phyloP scores from a whole-genome alignment of 1,140 invertebrate species.

The Polypedilum vanderplanki region DNA sequence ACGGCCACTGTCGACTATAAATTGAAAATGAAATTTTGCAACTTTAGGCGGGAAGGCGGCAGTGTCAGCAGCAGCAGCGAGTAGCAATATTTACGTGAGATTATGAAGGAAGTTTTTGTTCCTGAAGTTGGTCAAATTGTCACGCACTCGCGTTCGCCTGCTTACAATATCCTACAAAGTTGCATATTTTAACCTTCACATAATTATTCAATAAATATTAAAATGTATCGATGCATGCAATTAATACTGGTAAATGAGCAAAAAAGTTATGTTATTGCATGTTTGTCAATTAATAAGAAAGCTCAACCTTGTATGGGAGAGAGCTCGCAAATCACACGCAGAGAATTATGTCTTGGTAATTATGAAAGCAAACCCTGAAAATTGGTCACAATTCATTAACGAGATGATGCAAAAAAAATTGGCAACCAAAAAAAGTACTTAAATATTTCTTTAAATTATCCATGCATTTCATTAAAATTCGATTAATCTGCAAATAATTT shows the following conservation, averaged over 20 bases:
- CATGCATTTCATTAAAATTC: slow-evolving; percentile 13
- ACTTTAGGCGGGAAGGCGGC: not conserved
- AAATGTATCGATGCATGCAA: too few relatives aligned
- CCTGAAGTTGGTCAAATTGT: not conserved
- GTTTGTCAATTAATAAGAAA: too few relatives aligned
- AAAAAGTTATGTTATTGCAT: too few relatives aligned
- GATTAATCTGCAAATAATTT: not conserved
- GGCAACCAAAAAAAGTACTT: not conserved
- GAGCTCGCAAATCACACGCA: slow-evolving; percentile 15
- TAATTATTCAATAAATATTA: not conserved
- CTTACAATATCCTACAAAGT: not conserved
- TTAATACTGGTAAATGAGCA: too few relatives aligned
- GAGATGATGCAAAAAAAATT: slow-evolving; percentile 2
- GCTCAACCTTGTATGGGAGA: not conserved
- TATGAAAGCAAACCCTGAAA: not conserved
- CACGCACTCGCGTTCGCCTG: not conserved
- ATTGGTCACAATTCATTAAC: slow-evolving; percentile 18
- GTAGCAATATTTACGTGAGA: not conserved
- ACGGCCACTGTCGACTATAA: not conserved
- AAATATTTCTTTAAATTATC: not conserved
- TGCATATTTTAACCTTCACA: slow-evolving; percentile 10
- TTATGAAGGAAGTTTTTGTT: not conserved
- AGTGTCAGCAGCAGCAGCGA: not conserved
- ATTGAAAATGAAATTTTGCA: not conserved
- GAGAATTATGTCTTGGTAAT: not conserved